Conservation (phyloP, 2,888 invertebrate species). For the Oxytorus armatus region DNA sequence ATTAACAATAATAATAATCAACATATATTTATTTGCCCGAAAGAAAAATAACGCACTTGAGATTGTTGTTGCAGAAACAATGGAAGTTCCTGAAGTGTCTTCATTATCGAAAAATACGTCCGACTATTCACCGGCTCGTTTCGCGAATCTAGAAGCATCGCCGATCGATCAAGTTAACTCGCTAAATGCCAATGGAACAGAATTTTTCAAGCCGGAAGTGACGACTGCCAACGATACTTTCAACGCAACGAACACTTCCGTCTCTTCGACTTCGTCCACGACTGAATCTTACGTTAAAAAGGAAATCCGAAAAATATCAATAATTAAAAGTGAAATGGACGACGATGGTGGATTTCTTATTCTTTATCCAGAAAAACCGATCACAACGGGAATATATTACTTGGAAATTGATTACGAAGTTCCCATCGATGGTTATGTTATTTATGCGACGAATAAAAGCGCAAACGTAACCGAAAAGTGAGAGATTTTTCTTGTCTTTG, state of each 20-base stretch:
- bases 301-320: constrained; percentile 67
- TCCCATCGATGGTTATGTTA: constrained; percentile 60
- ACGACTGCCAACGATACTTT: neutral
- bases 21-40: neutral
- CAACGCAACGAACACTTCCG: neutral
- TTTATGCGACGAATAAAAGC: constrained; percentile 64
- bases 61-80: constrained; percentile 23
- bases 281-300: constrained; percentile 37
- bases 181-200: neutral
- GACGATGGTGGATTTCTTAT: constrained; percentile 72
- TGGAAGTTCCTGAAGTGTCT: neutral
- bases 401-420: constrained; percentile 77
- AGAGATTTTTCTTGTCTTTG: constrained; percentile 27
- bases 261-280: constrained; percentile 20
- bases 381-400: constrained; percentile 74
- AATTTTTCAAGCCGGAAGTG: constrained; percentile 15
- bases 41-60: constrained; percentile 5
- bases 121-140: neutral
- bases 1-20: neutral
- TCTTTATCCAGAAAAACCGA: constrained; percentile 68
- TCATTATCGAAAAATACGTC: neutral
- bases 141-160: constrained; percentile 11
- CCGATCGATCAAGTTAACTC: neutral
- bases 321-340: constrained; percentile 72
- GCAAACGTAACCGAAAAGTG: constrained; percentile 62